Conservation (phyloP, 1,140 invertebrate species). For the Epicauta chinensis region DNA sequence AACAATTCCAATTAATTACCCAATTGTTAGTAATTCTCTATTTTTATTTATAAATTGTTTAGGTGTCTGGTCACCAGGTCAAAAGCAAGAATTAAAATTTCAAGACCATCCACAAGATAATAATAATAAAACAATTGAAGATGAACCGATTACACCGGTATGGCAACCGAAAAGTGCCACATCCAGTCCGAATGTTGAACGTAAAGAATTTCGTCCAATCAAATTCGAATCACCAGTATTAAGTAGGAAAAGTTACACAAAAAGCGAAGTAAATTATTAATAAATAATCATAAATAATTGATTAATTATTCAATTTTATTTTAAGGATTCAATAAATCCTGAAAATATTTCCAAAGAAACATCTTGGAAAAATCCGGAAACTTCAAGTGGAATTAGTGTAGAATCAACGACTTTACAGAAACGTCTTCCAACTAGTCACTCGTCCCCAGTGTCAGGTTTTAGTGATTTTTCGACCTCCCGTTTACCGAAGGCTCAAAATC, state of each 20-base stretch:
- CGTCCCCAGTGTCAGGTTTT: constrained; percentile 56
- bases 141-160: constrained; percentile 55
- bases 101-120: constrained; percentile 47
- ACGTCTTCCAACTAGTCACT: constrained; percentile 57
- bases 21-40: constrained; percentile 1
- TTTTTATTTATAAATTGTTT: neutral
- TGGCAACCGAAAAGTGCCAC: constrained; percentile 67
- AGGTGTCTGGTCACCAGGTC: constrained; percentile 46
- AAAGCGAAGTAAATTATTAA: constrained; percentile 30
- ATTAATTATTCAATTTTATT: no score
- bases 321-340: neutral
- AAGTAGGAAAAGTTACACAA: constrained; percentile 44
- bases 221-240: constrained; percentile 67
- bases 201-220: constrained; percentile 69
- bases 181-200: constrained; percentile 55
- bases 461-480: constrained; percentile 46
- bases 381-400: constrained; percentile 22
- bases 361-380: constrained; percentile 41
- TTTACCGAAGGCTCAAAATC: constrained; percentile 76
- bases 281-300: no score
- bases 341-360: constrained; percentile 21
- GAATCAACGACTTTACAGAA: constrained; percentile 45
- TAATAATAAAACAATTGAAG: constrained; percentile 38
- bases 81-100: constrained; percentile 29
- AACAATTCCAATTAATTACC: no score